Conservation (phyloP, 2,888 invertebrate genomes). For the Pseudolycoriella hygida region DNA sequence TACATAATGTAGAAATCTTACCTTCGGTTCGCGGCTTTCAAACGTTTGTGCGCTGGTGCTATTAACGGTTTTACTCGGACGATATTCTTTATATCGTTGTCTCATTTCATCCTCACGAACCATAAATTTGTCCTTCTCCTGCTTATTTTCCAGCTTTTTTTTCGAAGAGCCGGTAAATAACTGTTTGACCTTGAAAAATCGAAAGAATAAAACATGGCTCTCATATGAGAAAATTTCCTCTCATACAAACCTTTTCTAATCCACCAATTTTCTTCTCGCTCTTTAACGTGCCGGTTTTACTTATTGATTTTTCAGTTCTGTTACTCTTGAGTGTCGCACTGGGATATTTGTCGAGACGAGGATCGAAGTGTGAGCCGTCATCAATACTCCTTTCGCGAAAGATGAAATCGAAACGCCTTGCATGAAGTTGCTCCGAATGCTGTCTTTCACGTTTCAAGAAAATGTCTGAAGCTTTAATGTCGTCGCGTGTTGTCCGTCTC, state of each 20-base stretch:
- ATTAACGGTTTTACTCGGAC: no score
- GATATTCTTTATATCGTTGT: slow-evolving; percentile 39
- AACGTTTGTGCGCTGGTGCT: not conserved
- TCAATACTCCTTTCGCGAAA: slow-evolving; percentile 42
- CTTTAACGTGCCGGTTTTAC: slow-evolving; percentile 20
- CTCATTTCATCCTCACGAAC: slow-evolving; percentile 36
- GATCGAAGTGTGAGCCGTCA: slow-evolving; percentile 47
- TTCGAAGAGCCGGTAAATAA: slow-evolving; percentile 52
- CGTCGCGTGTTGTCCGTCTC: slow-evolving; percentile 38
- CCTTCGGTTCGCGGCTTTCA: not conserved
- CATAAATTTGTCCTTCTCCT: slow-evolving; percentile 35
- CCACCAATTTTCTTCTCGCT: slow-evolving; percentile 47
- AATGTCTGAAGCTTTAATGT: slow-evolving; percentile 47
- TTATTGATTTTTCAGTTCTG: slow-evolving; percentile 8
- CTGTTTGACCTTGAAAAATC: slow-evolving; percentile 41
- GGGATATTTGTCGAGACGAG: slow-evolving; percentile 39
- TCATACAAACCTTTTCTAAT: slow-evolving; percentile 42
- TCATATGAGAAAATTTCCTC: not conserved
- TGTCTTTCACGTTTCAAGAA: slow-evolving; percentile 56
- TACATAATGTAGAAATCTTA: no score
- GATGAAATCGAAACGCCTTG: slow-evolving; percentile 33
- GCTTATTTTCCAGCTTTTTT: slow-evolving; percentile 49
- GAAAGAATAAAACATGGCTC: not conserved
- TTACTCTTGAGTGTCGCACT: slow-evolving; percentile 16
- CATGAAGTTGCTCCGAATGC: slow-evolving; percentile 43